A percentile compares a stretch with the other conserved stretches of the same genome.
Evolutionary conservation across 2,113 vertebrate genomes (phyloP).

Genomic region (Raja brachyura): DNA sequence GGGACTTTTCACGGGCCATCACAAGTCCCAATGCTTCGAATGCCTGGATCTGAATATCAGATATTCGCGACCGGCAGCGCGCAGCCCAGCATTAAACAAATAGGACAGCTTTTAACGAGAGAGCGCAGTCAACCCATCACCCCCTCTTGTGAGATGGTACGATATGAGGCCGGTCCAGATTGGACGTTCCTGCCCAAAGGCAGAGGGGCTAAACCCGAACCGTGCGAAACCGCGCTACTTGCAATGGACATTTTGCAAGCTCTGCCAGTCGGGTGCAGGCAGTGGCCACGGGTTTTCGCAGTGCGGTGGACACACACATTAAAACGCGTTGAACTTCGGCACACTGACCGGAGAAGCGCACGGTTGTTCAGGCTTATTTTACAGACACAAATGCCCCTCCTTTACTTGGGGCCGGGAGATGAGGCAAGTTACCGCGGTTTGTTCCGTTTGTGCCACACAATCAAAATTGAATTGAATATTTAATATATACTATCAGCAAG

Average conservation of each 20-base stretch:
- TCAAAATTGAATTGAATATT: not conserved
- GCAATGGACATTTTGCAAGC: not conserved
- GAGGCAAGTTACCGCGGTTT: not conserved
- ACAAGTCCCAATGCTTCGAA: not conserved
- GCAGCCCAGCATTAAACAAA: not conserved
- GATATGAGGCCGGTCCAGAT: not conserved
- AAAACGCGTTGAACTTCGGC: not conserved
- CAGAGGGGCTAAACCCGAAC: not conserved
- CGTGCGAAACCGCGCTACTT: not conserved
- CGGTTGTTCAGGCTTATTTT: not conserved
- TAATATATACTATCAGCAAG: not conserved
- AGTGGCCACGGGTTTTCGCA: not conserved
- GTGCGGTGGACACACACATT: not conserved
- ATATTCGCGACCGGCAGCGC: not conserved
- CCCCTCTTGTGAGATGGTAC: no score
- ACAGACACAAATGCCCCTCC: not conserved
- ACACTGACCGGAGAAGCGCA: not conserved
- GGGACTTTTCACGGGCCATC: not conserved
- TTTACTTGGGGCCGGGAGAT: not conserved
- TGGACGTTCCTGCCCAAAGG: not conserved
- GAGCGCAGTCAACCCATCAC: not conserved
- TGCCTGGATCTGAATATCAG: not conserved
- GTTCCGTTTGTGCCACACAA: not conserved
- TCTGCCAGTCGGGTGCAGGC: not conserved
- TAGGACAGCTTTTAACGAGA: no score